phyloP scores from a whole-genome alignment of 2,113 vertebrate species.

The Raphicerus campestris region DNA sequence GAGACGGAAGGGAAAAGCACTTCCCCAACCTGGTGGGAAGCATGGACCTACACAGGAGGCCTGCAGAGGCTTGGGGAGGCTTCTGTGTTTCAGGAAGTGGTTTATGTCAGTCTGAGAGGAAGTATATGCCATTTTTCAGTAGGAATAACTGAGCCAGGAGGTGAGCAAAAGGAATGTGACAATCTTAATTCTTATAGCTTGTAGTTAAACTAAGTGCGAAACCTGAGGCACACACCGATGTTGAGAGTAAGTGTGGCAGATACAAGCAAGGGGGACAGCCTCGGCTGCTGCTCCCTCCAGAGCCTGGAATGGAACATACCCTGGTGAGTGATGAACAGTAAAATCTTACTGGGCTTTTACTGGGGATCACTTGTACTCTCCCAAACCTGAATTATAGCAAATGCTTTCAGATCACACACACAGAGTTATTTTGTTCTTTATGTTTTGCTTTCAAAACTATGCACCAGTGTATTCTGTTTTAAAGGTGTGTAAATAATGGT shows the following conservation, averaged over 20 bases:
- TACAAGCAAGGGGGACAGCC: rapidly evolving
- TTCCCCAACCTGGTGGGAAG: background rate
- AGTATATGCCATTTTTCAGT: background rate
- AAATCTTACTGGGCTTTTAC: background rate
- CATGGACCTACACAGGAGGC: background rate
- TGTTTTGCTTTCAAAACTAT: background rate
- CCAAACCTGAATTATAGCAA: background rate
- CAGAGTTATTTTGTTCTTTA: background rate
- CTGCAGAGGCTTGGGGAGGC: too few relatives aligned
- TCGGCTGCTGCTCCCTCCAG: background rate
- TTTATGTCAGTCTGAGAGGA: background rate
- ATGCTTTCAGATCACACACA: background rate
- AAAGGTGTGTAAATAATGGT: background rate
- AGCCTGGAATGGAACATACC: background rate
- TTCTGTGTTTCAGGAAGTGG: background rate
- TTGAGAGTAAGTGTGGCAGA: background rate
- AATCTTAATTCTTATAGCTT: background rate
- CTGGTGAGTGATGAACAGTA: background rate
- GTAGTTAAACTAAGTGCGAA: background rate
- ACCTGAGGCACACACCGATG: rapidly evolving
- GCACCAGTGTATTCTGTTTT: background rate
- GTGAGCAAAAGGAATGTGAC: background rate
- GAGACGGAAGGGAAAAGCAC: background rate
- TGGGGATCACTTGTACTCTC: background rate
- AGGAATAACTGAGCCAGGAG: background rate